Base-by-base conservation (phyloP, 2,888 invertebrate species). In the Aleiodes testaceus region DNA sequence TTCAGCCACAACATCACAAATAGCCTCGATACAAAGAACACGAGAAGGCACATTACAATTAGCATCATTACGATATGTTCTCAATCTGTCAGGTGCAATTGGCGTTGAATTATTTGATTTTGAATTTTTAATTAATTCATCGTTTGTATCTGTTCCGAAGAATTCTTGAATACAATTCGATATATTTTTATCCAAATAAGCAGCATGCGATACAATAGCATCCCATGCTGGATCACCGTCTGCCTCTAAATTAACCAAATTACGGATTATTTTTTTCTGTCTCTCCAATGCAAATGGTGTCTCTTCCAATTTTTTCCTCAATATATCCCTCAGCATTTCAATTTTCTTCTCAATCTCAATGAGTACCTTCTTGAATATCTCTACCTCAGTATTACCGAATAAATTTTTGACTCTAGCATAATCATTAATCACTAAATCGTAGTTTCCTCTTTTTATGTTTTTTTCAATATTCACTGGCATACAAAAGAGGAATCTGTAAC, bases 341-440 rank as follows among this genome's bases (percentile, higher is more conserved):
- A 99, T 95, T 81, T 96, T 93, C 76, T 92, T 92, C 85, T 99
- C 98, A 6, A 98, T 97, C 89, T 98, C 98, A 69, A 91, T 91
- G 75, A 98, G 91, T 50, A 98, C 97, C 87, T 93, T 93, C 84
- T 94, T 93, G 82, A 97, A 97, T 20, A 96, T 91, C 91, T 94
- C 87, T 14, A 98, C 93, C 87, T 98, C 97, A 36, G 96, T 97
- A 87, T 96, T 97, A 72, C 96, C 95, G 89, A 98, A 99, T 26
- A 99, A 89, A 84, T 98, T 97, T 87, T 97, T 97, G 3, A 97
- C 99, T 79, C 99, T 91, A 1, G 96, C 94, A 86, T 98, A 99
- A 87, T 99, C 99, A 85, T 98, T 99, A 72, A 99, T 97, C 20
- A 99, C 97, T 65, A 97, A 92, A 86, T 99, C 98, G 85, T 97